A percentile compares a stretch with the other conserved stretches of the same genome.
phyloP scores from a whole-genome alignment of 2,888 invertebrate species.

The Eupithecia insigniata region DNA sequence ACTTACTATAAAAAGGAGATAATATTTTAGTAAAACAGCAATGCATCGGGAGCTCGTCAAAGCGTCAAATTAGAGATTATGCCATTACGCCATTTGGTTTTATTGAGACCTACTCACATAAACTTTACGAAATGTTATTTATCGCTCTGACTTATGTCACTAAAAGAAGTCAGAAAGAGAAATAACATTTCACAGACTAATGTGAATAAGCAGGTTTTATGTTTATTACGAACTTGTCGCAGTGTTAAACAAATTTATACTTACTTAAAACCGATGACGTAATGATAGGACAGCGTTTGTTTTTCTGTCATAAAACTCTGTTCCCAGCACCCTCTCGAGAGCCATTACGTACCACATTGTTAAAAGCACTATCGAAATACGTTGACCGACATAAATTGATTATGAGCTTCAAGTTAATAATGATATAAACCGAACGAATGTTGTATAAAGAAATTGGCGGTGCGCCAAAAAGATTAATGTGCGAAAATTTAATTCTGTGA shows the following conservation, averaged over 20 bases:
- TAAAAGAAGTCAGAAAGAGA: too few relatives aligned
- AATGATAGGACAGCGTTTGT: background rate
- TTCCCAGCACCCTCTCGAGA: background rate
- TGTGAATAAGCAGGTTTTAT: too few relatives aligned
- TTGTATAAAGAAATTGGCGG: slow-evolving; percentile 48
- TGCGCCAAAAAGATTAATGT: slow-evolving; percentile 49
- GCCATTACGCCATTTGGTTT: too few relatives aligned
- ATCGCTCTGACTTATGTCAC: too few relatives aligned
- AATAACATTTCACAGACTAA: too few relatives aligned
- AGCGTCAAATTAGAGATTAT: too few relatives aligned
- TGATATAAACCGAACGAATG: slow-evolving; percentile 41
- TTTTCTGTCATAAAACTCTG: background rate
- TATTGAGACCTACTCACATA: too few relatives aligned
- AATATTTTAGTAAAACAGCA: background rate
- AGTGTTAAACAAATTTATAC: background rate
- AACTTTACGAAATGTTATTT: too few relatives aligned
- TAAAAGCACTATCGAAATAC: slow-evolving; percentile 24
- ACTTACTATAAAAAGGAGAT: background rate
- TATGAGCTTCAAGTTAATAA: slow-evolving; percentile 30
- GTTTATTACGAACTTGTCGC: background rate
- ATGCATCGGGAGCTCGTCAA: background rate
- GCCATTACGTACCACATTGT: background rate
- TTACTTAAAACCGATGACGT: background rate
- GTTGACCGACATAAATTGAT: slow-evolving; percentile 33
- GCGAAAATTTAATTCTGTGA: slow-evolving; percentile 48